These are phyloP conservation scores for Onychostruthus taczanowskii DNA, from an alignment of 2,113 vertebrate genomes.

Conservation along the genomic window DNA sequence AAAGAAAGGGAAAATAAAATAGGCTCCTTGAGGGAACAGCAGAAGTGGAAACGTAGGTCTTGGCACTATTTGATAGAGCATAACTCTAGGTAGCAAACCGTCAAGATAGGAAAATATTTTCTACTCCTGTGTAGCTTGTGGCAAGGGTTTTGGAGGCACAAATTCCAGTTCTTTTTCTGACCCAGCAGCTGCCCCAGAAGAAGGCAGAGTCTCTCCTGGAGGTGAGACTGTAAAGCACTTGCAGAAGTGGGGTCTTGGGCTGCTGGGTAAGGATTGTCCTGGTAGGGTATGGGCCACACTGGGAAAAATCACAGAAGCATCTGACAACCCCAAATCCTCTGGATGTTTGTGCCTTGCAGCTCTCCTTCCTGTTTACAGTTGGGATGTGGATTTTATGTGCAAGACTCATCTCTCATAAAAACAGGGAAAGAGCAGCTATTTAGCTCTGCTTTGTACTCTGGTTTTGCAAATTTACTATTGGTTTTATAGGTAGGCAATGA, in stretches of 20 bases:
- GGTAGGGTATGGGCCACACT: neutral
- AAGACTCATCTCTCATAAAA: neutral
- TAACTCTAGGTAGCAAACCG: neutral
- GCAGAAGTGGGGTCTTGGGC: accelerated
- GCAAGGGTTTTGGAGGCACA: neutral
- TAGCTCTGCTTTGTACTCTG: neutral
- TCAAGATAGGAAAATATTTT: neutral
- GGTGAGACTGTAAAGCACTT: accelerated
- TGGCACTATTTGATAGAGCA: neutral
- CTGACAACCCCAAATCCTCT: neutral
- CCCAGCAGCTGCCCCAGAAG: neutral
- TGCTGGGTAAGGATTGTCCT: neutral
- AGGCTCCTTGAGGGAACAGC: neutral
- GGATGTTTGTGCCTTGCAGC: neutral
- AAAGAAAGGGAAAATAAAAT: neutral
- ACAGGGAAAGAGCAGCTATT: neutral
- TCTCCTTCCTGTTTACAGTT: neutral
- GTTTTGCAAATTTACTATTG: neutral
- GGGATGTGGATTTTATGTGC: neutral
- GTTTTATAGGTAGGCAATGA: neutral
- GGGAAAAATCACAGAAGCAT: neutral
- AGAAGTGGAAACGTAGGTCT: neutral
- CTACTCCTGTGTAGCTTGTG: neutral
- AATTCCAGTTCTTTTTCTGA: neutral
- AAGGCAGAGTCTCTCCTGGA: neutral